phyloP scores from a whole-genome alignment of 2,113 vertebrate genomes.

The Pterocles orientalis region DNA sequence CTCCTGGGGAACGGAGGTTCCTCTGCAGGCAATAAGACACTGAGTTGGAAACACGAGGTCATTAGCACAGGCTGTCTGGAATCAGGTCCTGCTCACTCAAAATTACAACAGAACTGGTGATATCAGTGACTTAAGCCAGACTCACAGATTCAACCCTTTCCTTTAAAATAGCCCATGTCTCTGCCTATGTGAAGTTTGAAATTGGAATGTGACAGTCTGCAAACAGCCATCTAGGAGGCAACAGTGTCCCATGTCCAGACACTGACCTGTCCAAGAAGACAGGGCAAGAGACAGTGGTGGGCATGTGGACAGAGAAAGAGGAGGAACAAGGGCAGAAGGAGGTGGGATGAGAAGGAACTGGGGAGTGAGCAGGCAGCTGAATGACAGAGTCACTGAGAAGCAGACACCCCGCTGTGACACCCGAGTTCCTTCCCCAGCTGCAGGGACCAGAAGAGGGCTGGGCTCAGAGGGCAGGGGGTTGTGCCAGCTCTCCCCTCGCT shows the following conservation, averaged over 20 bases:
- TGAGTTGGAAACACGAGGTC: neutral
- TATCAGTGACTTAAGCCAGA: neutral
- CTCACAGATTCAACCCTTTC: neutral
- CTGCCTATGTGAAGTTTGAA: neutral
- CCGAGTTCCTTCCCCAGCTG: rapidly evolving
- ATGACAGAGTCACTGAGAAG: neutral
- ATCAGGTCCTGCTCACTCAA: neutral
- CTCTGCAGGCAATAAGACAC: neutral
- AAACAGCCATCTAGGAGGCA: neutral
- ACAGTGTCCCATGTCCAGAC: neutral
- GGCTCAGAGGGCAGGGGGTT: neutral
- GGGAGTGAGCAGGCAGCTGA: neutral
- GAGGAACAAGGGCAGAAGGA: neutral
- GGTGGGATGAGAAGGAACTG: neutral
- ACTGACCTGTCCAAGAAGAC: neutral
- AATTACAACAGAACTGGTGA: neutral
- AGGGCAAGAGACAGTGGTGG: neutral
- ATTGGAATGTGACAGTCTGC: neutral
- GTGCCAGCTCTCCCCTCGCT: neutral
- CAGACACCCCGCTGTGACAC: neutral
- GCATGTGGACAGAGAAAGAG: neutral
- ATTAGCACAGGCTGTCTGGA: neutral
- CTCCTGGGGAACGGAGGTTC: neutral
- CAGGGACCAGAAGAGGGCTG: neutral
- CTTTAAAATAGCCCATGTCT: neutral